A percentile compares a stretch with the other conserved stretches of the same genome.
These are phyloP conservation scores for Ectropis grisescens DNA, from an alignment of 1,140 invertebrate genomes.

Conservation along the genomic window DNA sequence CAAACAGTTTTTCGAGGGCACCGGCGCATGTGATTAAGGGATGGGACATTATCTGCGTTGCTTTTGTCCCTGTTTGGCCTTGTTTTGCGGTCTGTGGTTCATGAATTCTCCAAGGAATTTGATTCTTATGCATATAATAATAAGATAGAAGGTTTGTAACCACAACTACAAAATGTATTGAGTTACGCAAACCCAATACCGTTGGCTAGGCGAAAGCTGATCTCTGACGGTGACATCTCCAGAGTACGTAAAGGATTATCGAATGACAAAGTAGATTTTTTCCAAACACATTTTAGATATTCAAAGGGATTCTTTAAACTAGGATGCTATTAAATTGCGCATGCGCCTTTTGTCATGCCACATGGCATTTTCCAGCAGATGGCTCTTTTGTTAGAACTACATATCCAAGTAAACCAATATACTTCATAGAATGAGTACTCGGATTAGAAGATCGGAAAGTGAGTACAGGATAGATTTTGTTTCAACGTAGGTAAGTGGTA, in stretches of 20 bases:
- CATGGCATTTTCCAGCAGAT: slow-evolving; percentile 62
- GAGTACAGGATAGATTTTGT: no score
- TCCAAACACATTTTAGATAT: slow-evolving; percentile 40
- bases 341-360: slow-evolving; percentile 55
- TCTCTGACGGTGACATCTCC: slow-evolving; percentile 62
- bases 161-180: slow-evolving; percentile 26
- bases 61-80: slow-evolving; percentile 58
- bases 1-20: slow-evolving; percentile 62
- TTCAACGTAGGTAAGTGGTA: no score
- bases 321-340: slow-evolving; percentile 68
- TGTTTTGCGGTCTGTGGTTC: slow-evolving; percentile 59
- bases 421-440: no score
- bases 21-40: slow-evolving; percentile 67
- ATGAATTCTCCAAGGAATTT: slow-evolving; percentile 13
- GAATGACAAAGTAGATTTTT: slow-evolving; percentile 63
- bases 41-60: slow-evolving; percentile 60
- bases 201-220: slow-evolving; percentile 61
- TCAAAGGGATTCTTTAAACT: slow-evolving; percentile 48
- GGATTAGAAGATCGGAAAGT: no score
- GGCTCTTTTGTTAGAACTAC: slow-evolving; percentile 41
- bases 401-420: slow-evolving; percentile 25
- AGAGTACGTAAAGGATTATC: slow-evolving; percentile 65
- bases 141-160: slow-evolving; percentile 13
- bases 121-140: slow-evolving; percentile 22
- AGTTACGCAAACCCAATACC: slow-evolving; percentile 64